Conservation (phyloP, 2,888 invertebrate genomes). For the Lithophane socia region DNA sequence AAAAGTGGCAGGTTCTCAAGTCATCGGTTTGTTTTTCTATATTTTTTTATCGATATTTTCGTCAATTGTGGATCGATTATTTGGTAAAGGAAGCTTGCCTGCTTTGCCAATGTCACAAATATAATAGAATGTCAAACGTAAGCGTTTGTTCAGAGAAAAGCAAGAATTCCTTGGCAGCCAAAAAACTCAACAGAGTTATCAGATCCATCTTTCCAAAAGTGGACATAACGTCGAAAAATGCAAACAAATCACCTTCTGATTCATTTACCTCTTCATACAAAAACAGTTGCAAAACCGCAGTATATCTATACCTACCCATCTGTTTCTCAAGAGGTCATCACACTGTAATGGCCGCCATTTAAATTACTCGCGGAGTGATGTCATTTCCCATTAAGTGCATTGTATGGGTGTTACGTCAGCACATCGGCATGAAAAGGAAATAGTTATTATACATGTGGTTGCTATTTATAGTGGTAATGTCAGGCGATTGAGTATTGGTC, state of each 20-base stretch:
- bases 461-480: slow-evolving; percentile 12
- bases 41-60: too few relatives aligned
- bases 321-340: slow-evolving; percentile 59
- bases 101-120: not conserved
- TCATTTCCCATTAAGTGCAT: slow-evolving; percentile 73
- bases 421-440: slow-evolving; percentile 73
- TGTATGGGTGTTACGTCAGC: slow-evolving; percentile 74
- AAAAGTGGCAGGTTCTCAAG: too few relatives aligned
- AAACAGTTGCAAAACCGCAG: slow-evolving; percentile 22
- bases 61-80: too few relatives aligned
- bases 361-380: slow-evolving; percentile 56
- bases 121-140: not conserved
- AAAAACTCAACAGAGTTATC: not conserved
- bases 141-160: not conserved
- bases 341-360: slow-evolving; percentile 53
- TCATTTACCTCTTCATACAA: slow-evolving; percentile 21
- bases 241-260: not conserved
- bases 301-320: slow-evolving; percentile 20
- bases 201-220: not conserved
- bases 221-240: not conserved
- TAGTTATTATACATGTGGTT: slow-evolving; percentile 60
- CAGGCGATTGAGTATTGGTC: slow-evolving; percentile 1
- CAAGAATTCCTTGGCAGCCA: not conserved
- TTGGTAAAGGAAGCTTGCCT: too few relatives aligned
- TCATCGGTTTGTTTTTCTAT: too few relatives aligned